Percentiles rank a stretch among this genome's conserved stretches.
phyloP scores from a whole-genome alignment of 2,888 invertebrate genomes.

The Brachynemurus nebulosus region DNA sequence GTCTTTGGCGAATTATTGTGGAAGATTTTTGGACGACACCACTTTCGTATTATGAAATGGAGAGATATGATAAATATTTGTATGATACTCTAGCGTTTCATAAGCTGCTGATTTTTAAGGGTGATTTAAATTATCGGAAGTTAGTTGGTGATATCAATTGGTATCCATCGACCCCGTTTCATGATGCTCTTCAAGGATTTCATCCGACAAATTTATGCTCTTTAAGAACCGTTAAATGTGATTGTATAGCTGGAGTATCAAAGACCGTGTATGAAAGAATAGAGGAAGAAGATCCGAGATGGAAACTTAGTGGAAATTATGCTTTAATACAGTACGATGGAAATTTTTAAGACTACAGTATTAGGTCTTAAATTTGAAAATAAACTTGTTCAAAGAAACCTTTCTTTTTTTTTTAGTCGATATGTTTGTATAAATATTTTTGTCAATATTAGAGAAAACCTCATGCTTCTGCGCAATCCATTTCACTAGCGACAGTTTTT shows the following conservation, averaged over 20 bases:
- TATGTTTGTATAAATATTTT: too few species aligned
- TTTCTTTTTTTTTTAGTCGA: too few species aligned
- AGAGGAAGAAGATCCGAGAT: slow-evolving; percentile 43
- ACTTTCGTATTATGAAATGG: slow-evolving; percentile 66
- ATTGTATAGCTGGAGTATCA: slow-evolving; percentile 66
- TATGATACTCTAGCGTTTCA: slow-evolving; percentile 57
- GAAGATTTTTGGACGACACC: slow-evolving; percentile 83
- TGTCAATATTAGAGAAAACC: too few species aligned
- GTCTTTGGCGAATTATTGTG: slow-evolving; percentile 35
- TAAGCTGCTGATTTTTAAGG: slow-evolving; percentile 68
- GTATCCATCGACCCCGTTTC: slow-evolving; percentile 51
- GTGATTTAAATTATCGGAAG: slow-evolving; percentile 94
- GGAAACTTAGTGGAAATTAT: slow-evolving; percentile 78
- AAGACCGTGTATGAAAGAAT: slow-evolving; percentile 45
- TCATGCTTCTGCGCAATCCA: too few species aligned
- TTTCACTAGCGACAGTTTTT: too few species aligned
- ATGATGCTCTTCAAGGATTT: slow-evolving; percentile 59
- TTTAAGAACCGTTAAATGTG: slow-evolving; percentile 80
- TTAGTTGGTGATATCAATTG: slow-evolving; percentile 78
- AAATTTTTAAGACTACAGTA: too few species aligned
- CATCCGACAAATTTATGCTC: slow-evolving; percentile 67
- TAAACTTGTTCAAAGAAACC: too few species aligned
- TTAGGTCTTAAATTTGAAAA: too few species aligned
- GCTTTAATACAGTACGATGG: slow-evolving; percentile 53
- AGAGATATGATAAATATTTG: slow-evolving; percentile 45